phyloP scores from a whole-genome alignment of 2,797 vertebrate species.

The Alauda arvensis region DNA sequence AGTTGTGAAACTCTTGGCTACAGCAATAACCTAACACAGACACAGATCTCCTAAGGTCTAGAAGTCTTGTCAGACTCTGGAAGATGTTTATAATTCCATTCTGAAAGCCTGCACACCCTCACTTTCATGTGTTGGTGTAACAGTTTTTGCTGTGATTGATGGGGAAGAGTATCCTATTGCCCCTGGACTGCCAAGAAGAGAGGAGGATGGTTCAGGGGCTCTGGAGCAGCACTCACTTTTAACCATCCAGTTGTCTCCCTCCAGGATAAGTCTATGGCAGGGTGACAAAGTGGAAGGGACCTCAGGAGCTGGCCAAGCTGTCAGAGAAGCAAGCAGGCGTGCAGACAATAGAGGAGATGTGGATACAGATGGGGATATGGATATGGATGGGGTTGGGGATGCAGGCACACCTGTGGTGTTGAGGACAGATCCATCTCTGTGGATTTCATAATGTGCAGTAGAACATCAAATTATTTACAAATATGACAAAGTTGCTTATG shows the following conservation, averaged over 20 bases:
- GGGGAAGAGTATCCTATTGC: neutral
- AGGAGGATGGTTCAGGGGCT: neutral
- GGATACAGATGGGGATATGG: neutral
- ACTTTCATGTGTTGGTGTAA: neutral
- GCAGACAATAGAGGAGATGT: neutral
- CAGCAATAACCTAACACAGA: neutral
- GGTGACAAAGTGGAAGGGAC: neutral
- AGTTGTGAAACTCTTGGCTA: neutral
- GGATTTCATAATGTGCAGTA: neutral
- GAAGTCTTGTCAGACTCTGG: neutral
- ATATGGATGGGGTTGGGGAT: neutral
- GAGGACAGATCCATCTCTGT: neutral
- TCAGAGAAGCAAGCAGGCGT: accelerated
- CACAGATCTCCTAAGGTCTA: neutral
- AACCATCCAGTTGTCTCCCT: neutral
- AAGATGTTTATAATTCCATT: neutral
- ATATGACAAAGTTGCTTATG: neutral
- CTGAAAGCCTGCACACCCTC: neutral
- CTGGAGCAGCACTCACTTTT: neutral
- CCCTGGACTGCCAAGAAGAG: neutral
- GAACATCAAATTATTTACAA: neutral
- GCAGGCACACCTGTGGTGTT: accelerated
- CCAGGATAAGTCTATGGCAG: neutral
- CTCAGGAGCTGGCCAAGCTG: neutral
- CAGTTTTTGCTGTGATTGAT: neutral